Conservation (phyloP, 2,888 invertebrate genomes). For the Lysandra bellargus region DNA sequence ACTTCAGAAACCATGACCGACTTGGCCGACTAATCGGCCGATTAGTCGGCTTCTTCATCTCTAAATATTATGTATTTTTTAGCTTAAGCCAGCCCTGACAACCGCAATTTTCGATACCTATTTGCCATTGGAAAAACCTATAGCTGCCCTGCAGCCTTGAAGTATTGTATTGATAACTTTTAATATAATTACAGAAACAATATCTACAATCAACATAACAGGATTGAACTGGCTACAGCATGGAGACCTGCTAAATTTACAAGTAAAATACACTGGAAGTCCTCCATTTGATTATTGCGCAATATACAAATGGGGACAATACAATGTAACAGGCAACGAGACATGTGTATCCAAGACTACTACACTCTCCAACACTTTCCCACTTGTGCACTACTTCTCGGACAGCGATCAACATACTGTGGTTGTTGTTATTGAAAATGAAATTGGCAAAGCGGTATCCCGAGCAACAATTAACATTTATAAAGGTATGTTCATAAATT, state of each 20-base stretch:
- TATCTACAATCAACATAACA: constrained; percentile 84
- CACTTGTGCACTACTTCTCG: constrained; percentile 84
- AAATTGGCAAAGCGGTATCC: constrained; percentile 84
- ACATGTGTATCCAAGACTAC: constrained; percentile 77
- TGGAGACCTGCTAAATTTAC: constrained; percentile 87
- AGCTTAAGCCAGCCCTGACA: not conserved
- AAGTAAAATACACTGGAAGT: constrained; percentile 87
- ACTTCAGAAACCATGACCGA: too few species aligned
- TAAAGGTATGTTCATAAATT: constrained; percentile 81
- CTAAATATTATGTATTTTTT: not conserved
- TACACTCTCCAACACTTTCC: constrained; percentile 81
- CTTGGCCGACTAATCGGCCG: too few species aligned
- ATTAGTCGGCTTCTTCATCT: too few species aligned
- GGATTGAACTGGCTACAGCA: constrained; percentile 92
- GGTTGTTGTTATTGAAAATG: constrained; percentile 89
- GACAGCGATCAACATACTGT: constrained; percentile 87
- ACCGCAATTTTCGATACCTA: not conserved
- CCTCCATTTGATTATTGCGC: constrained; percentile 87
- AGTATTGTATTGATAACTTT: not conserved
- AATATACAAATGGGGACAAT: constrained; percentile 81
- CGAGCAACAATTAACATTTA: constrained; percentile 90
- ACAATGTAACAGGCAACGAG: constrained; percentile 89
- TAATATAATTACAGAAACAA: constrained; percentile 81
- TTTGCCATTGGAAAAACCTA: not conserved
- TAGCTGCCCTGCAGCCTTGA: not conserved